phyloP scores from a whole-genome alignment of 2,888 invertebrate genomes.

The Rhopalosiphum nymphaeae region DNA sequence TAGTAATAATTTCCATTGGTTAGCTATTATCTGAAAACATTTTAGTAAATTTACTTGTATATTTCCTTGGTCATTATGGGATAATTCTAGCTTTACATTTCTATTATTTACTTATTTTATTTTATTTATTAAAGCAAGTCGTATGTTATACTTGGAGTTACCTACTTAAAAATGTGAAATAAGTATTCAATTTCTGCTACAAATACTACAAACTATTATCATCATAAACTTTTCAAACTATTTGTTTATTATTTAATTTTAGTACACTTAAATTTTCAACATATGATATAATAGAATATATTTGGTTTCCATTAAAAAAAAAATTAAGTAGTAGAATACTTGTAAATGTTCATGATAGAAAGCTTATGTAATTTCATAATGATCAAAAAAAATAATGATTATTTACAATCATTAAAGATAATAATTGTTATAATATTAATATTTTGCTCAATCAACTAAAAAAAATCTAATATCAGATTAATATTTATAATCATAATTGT shows the following conservation, averaged over 20 bases:
- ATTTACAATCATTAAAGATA: not conserved
- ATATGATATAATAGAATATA: not conserved
- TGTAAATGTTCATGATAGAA: not conserved
- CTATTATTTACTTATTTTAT: not conserved
- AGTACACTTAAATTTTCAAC: not conserved
- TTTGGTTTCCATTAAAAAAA: not conserved
- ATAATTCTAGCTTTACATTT: not conserved
- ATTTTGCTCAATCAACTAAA: not conserved
- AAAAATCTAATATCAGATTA: not conserved
- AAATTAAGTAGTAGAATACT: not conserved
- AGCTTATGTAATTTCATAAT: not conserved
- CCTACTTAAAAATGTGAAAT: not conserved
- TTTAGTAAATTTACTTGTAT: not conserved
- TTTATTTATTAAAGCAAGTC: not conserved
- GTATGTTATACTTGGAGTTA: not conserved
- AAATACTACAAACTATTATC: not conserved
- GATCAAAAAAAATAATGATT: not conserved
- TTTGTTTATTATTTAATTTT: not conserved
- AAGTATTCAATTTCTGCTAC: not conserved
- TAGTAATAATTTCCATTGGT: not conserved
- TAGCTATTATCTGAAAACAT: not conserved
- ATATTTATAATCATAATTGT: not conserved
- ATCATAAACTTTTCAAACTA: not conserved
- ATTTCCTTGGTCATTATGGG: not conserved
- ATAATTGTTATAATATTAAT: not conserved